Conservation (phyloP, 2,888 invertebrate species). For the Drosophila kuntzei region DNA sequence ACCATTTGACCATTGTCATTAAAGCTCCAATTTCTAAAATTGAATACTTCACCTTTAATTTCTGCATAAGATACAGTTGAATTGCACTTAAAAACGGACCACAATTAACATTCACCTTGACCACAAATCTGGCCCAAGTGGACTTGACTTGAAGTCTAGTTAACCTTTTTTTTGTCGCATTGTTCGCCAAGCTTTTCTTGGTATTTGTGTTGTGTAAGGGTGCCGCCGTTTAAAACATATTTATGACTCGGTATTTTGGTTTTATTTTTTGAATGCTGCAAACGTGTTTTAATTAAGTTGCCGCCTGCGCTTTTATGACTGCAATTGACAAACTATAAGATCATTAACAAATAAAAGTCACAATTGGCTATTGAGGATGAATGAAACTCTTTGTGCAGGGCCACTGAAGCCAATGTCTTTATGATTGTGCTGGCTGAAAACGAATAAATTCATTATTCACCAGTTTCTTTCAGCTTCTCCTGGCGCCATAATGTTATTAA, state of each 20-base stretch:
- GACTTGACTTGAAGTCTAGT: constrained; percentile 35
- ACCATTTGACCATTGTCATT: constrained; percentile 21
- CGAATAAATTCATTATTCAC: constrained; percentile 39
- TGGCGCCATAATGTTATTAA: constrained; percentile 23
- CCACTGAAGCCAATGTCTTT: constrained; percentile 24
- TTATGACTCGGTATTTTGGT: constrained; percentile 27
- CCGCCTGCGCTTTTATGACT: constrained; percentile 44
- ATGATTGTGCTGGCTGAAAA: constrained; percentile 23
- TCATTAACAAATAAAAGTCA: constrained; percentile 43
- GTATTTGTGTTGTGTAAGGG: constrained; percentile 38
- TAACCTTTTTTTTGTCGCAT: constrained; percentile 32
- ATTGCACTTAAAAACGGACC: constrained; percentile 36
- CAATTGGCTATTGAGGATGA: constrained; percentile 29
- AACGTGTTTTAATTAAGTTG: constrained; percentile 38
- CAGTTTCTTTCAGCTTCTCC: constrained; percentile 10
- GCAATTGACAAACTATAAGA: constrained; percentile 52
- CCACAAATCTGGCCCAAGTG: constrained; percentile 45
- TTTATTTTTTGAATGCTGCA: constrained; percentile 18
- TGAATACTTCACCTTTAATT: constrained; percentile 61
- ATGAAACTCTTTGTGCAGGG: constrained; percentile 44
- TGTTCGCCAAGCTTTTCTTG: constrained; percentile 19
- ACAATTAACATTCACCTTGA: constrained; percentile 57
- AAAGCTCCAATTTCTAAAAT: constrained; percentile 26
- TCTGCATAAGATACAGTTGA: constrained; percentile 30
- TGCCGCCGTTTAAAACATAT: constrained; percentile 52